Conservation (phyloP, 2,797 vertebrate genomes). For the Hyperoplus immaculatus region DNA sequence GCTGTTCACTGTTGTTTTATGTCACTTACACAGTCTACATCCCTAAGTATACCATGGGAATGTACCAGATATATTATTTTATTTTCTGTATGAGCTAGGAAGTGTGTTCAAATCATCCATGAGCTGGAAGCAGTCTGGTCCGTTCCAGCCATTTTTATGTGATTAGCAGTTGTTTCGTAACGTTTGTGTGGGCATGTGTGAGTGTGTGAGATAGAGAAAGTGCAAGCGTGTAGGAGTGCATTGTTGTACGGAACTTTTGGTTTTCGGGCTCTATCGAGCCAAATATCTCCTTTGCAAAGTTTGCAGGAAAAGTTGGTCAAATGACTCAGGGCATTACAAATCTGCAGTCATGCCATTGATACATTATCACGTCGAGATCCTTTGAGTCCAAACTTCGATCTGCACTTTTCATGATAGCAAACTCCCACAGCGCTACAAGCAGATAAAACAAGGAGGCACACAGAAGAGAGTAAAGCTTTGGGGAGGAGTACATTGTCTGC, state of each 20-base stretch:
- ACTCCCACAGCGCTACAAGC: constrained; percentile 52
- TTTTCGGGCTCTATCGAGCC: constrained; percentile 50
- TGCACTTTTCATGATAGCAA: constrained; percentile 59
- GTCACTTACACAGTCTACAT: background rate
- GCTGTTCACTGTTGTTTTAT: background rate
- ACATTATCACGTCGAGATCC: constrained; percentile 29
- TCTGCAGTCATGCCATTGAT: constrained; percentile 52
- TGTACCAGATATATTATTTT: background rate
- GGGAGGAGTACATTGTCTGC: constrained; percentile 60
- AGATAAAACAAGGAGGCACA: constrained; percentile 53
- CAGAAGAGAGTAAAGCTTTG: constrained; percentile 55
- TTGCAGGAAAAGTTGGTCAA: constrained; percentile 51
- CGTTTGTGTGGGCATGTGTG: constrained; percentile 60
- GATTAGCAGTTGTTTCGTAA: constrained; percentile 59
- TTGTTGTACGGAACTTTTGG: constrained; percentile 54
- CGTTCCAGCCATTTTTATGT: constrained; percentile 38
- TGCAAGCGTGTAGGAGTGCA: constrained; percentile 31
- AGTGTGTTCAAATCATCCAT: background rate
- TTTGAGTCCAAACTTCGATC: constrained; percentile 66
- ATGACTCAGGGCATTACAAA: constrained; percentile 51
- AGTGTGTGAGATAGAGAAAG: constrained; percentile 1
- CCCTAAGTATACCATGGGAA: background rate
- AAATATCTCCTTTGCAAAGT: constrained; percentile 58
- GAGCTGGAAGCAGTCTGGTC: constrained; percentile 5
- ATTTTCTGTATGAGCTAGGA: background rate